Percentiles rank a stretch among this genome's conserved stretches.
These are phyloP conservation scores for Acrocephalus kingi DNA, from an alignment of 2,113 vertebrate genomes.

Conservation along the genomic window DNA sequence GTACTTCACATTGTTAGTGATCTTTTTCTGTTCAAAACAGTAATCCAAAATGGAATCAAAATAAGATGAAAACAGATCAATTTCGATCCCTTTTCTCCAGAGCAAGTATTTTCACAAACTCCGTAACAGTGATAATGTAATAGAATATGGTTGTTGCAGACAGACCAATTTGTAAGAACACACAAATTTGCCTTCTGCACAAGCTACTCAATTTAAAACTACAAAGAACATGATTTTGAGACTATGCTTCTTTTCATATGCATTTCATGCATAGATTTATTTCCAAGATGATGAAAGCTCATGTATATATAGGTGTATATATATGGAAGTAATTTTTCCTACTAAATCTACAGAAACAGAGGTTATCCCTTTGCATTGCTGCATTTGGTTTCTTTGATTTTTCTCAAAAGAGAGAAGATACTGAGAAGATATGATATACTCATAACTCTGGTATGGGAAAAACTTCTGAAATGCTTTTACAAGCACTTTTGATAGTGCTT, in stretches of 20 bases:
- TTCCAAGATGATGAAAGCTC: background rate
- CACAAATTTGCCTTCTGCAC: background rate
- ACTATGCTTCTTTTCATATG: background rate
- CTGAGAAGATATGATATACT: background rate
- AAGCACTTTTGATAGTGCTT: conserved; percentile 8
- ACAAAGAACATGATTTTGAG: background rate
- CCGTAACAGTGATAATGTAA: background rate
- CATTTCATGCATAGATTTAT: background rate
- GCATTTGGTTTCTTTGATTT: background rate
- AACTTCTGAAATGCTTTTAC: background rate
- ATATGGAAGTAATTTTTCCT: background rate
- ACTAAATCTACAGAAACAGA: background rate
- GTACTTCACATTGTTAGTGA: background rate
- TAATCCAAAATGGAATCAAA: background rate
- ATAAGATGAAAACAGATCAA: background rate
- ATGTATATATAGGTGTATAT: background rate
- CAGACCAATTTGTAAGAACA: background rate
- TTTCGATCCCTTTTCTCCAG: background rate
- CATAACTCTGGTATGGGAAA: background rate
- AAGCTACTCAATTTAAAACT: background rate
- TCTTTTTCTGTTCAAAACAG: background rate
- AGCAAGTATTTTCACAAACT: background rate
- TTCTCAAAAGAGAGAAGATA: background rate
- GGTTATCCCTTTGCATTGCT: background rate
- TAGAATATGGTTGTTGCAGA: background rate